Evolutionary conservation across 2,797 vertebrate species (phyloP).

Genomic region (Ambastaia sidthimunki): DNA sequence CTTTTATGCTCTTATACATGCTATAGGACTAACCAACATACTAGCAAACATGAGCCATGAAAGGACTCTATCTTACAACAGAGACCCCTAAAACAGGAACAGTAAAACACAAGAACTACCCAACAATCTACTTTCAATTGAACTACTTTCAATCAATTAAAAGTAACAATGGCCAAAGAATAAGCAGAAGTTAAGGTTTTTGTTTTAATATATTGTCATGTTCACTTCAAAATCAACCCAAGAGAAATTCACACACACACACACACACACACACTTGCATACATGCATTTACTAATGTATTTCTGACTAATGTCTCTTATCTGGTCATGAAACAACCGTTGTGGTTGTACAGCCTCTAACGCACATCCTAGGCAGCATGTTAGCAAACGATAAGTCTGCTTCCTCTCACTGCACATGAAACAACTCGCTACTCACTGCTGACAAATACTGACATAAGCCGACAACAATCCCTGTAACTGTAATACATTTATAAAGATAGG

Average conservation of each 20-base stretch:
- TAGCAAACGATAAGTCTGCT: constrained; percentile 20
- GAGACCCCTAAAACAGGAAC: background rate
- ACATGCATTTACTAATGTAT: constrained; percentile 37
- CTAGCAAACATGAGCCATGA: background rate
- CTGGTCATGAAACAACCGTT: background rate
- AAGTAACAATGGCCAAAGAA: constrained; percentile 2
- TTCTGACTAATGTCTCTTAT: constrained; percentile 4
- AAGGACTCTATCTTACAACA: background rate
- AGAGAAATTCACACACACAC: background rate
- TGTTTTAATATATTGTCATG: background rate
- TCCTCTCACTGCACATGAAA: background rate
- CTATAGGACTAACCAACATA: background rate
- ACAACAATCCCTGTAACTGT: constrained; percentile 11
- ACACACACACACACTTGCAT: constrained; percentile 30
- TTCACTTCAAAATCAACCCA: constrained; percentile 13
- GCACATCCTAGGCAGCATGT: constrained; percentile 6
- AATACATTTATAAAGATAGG: background rate
- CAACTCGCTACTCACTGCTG: background rate
- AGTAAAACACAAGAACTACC: constrained; percentile 5
- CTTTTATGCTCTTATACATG: background rate
- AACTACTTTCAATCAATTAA: background rate
- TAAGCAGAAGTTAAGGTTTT: constrained; percentile 10
- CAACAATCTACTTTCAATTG: background rate
- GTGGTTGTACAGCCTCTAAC: background rate
- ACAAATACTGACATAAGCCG: background rate